Conservation (phyloP, 2,113 vertebrate genomes). For the Clarias magur region DNA sequence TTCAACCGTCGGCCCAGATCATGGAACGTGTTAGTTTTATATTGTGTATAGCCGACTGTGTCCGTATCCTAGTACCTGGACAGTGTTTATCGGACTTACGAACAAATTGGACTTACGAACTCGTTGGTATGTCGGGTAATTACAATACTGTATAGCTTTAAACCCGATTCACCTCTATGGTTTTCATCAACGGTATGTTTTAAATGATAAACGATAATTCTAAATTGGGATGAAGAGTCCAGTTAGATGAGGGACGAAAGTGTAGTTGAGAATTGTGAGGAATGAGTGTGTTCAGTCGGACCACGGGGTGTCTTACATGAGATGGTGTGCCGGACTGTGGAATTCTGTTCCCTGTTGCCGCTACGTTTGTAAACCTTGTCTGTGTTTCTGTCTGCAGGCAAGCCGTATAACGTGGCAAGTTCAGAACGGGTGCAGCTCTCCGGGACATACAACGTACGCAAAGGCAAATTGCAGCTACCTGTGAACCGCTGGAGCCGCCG, state of each 20-base stretch:
- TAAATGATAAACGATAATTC: background rate
- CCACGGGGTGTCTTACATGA: background rate
- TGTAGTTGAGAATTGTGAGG: background rate
- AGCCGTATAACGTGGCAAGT: constrained; percentile 85
- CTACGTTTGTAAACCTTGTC: background rate
- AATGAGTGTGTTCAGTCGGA: background rate
- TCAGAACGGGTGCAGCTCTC: constrained; percentile 94
- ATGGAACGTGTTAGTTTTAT: too few species aligned
- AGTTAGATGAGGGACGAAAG: background rate
- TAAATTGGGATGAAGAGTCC: background rate
- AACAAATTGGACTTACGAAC: too few species aligned
- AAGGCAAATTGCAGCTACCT: constrained; percentile 97
- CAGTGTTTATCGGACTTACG: too few species aligned
- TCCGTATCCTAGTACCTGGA: too few species aligned
- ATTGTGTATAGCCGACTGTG: too few species aligned
- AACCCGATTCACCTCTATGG: background rate
- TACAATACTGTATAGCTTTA: background rate
- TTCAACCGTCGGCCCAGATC: too few species aligned
- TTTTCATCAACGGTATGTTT: background rate
- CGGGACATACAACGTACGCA: constrained; percentile 93
- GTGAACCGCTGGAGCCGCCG: constrained; percentile 95
- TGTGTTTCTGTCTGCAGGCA: constrained; percentile 76
- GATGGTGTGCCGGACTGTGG: background rate
- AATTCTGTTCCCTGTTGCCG: background rate
- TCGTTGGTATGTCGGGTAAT: too few species aligned